These are phyloP conservation scores for Clavelina lepadiformis DNA, from an alignment of 23 tunicate species.

Conservation along the genomic window DNA sequence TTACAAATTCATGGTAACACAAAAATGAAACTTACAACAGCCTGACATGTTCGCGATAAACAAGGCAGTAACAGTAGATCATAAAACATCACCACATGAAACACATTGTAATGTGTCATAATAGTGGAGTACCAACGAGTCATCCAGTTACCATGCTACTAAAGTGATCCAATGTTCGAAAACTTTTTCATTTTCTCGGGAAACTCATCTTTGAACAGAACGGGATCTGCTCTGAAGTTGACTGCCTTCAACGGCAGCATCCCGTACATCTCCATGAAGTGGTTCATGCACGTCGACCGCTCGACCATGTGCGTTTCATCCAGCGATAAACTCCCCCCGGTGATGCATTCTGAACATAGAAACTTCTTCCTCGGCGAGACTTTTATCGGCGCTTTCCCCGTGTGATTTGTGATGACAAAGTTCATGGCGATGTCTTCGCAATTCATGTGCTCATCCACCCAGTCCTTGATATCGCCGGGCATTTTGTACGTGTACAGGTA, in stretches of 20 bases:
- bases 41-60: too few relatives aligned
- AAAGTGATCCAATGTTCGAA: conserved; percentile 59
- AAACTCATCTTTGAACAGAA: conserved; percentile 81
- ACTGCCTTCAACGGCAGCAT: conserved; percentile 75
- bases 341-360: conserved; percentile 66
- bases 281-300: conserved; percentile 78
- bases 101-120: too few relatives aligned
- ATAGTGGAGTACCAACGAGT: too few relatives aligned
- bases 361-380: conserved; percentile 97
- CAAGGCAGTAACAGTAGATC: too few relatives aligned
- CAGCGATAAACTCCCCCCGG: conserved; percentile 73
- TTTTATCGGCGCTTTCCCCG: conserved; percentile 96
- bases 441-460: conserved; percentile 96
- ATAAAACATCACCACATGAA: too few relatives aligned
- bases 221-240: conserved; percentile 85
- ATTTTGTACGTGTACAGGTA: conserved; percentile 75
- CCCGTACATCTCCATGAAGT: conserved; percentile 66
- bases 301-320: conserved; percentile 97
- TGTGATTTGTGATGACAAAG: conserved; percentile 65
- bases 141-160: too few relatives aligned
- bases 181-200: conserved; percentile 66
- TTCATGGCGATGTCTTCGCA: conserved; percentile 98
- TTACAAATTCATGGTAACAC: too few relatives aligned
- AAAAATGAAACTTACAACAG: too few relatives aligned
- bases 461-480: conserved; percentile 79